phyloP scores from a whole-genome alignment of 2,797 vertebrate species.

The Thripadectes ignobilis region DNA sequence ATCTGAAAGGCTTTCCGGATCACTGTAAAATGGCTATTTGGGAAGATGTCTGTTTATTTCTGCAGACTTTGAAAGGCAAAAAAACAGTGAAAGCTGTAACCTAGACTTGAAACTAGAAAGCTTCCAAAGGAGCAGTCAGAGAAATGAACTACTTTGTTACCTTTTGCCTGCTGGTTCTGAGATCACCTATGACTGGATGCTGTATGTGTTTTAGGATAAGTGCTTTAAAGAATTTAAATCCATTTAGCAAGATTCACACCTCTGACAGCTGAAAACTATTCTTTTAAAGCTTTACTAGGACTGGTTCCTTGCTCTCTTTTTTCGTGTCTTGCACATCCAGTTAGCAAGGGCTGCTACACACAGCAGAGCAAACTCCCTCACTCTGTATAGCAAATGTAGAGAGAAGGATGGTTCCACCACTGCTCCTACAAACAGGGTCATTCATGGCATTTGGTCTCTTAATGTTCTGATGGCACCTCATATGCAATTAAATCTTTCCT shows the following conservation, averaged over 20 bases:
- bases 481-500: not conserved
- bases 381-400: not conserved
- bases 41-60: not conserved
- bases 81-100: not conserved
- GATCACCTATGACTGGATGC: not conserved
- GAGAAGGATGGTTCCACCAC: not conserved
- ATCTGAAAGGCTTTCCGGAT: not conserved
- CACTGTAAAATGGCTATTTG: not conserved
- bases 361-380: not conserved
- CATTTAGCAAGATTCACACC: not conserved
- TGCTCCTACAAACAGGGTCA: not conserved
- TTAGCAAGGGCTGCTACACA: not conserved
- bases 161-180: not conserved
- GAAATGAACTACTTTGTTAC: not conserved
- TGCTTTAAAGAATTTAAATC: not conserved
- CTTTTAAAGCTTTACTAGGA: not conserved
- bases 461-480: not conserved
- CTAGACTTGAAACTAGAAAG: not conserved
- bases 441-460: not conserved
- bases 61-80: not conserved
- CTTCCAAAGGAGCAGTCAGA: not conserved
- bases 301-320: not conserved
- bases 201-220: not conserved
- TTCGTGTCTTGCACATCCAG: not conserved
- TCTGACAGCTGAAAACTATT: not conserved